Evolutionary conservation across 1,140 invertebrate genomes (phyloP).

Genomic region (Drosophila repletoides): DNA sequence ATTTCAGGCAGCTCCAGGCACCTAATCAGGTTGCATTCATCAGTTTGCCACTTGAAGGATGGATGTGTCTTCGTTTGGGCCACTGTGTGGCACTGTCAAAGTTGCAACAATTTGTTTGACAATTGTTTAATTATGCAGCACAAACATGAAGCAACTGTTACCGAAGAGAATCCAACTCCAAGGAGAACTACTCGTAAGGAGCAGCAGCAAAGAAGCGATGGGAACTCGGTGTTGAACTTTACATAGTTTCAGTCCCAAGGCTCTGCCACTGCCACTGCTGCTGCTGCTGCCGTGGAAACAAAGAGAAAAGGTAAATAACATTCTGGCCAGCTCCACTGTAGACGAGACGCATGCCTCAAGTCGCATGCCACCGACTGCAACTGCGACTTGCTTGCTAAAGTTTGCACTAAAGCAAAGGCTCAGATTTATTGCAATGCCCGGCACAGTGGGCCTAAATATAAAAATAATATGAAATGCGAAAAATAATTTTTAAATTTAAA

Average conservation of each 20-base stretch:
- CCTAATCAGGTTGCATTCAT: not conserved
- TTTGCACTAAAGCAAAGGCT: conserved; percentile 51
- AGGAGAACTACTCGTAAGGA: not conserved
- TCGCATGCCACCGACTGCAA: conserved; percentile 17
- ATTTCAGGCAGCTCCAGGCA: no score
- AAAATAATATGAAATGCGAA: no score
- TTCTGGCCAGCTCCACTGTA: conserved; percentile 52
- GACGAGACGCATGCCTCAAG: conserved; percentile 41
- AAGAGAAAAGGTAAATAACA: conserved; percentile 76
- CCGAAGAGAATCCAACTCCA: conserved; percentile 6
- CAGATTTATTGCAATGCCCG: conserved; percentile 71
- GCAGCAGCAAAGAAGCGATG: not conserved
- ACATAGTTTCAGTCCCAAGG: conserved; percentile 45
- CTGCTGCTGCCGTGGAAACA: conserved; percentile 37
- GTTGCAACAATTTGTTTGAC: conserved; percentile 50
- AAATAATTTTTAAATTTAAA: no score
- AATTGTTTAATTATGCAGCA: conserved; percentile 76
- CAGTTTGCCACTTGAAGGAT: conserved; percentile 6
- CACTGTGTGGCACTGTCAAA: conserved; percentile 1
- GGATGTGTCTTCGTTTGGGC: not conserved
- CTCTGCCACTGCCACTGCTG: conserved; percentile 9
- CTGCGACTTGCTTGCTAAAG: conserved; percentile 33
- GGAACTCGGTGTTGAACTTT: conserved; percentile 55
- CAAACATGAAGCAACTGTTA: conserved; percentile 58
- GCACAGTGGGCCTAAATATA: no score